phyloP scores from a whole-genome alignment of 2,113 vertebrate genomes.

The Psammodynastes pulverulentus region DNA sequence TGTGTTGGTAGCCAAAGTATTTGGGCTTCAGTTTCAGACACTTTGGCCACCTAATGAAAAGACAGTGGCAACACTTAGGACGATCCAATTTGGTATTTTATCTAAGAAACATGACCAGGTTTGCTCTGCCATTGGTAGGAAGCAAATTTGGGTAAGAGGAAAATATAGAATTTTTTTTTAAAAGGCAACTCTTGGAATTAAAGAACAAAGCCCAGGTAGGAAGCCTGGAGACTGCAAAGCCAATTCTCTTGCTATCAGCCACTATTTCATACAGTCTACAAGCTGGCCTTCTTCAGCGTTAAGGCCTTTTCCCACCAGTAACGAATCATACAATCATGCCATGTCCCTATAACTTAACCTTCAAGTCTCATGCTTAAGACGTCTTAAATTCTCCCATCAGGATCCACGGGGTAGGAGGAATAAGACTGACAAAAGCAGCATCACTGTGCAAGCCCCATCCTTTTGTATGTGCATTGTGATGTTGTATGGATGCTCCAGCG shows the following conservation, averaged over 20 bases:
- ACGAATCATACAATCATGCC: neutral
- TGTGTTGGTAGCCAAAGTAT: no score
- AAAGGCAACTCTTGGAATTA: neutral
- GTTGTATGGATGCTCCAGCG: neutral
- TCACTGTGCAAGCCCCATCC: neutral
- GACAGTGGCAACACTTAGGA: neutral
- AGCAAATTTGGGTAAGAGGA: neutral
- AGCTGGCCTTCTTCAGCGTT: neutral
- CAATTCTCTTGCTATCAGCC: neutral
- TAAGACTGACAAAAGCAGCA: neutral
- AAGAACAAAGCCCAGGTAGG: neutral
- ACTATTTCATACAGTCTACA: neutral
- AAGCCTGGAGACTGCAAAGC: neutral
- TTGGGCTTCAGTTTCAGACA: no score
- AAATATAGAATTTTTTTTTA: neutral
- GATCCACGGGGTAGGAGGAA: neutral
- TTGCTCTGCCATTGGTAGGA: neutral
- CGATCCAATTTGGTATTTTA: neutral
- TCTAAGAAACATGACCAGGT: neutral
- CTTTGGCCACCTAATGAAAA: no score
- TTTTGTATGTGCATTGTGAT: neutral
- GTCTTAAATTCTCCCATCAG: neutral
- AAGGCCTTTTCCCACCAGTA: neutral
- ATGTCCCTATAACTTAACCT: neutral
- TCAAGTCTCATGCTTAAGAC: neutral